These are phyloP conservation scores for Deroptyus accipitrinus DNA, from an alignment of 2,113 vertebrate genomes.

Conservation along the genomic window DNA sequence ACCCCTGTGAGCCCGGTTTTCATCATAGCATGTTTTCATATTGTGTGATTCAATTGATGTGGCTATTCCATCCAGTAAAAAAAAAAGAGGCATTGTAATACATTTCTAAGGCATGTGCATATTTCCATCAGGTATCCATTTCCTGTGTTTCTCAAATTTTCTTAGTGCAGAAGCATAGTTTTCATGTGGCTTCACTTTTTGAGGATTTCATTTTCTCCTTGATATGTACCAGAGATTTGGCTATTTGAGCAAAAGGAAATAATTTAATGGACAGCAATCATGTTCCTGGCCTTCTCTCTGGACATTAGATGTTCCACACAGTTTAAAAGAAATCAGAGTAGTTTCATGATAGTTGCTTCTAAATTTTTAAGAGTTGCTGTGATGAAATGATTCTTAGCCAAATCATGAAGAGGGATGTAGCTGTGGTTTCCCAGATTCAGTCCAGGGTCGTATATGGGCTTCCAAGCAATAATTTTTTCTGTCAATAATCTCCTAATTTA, in stretches of 20 bases:
- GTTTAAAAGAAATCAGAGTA: background rate
- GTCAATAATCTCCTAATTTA: background rate
- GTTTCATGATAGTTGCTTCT: background rate
- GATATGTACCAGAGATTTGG: constrained; percentile 49
- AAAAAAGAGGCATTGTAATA: background rate
- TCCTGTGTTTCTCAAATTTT: background rate
- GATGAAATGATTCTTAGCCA: background rate
- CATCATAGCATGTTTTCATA: constrained; percentile 41
- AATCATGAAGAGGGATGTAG: background rate
- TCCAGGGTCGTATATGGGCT: background rate
- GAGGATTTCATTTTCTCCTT: constrained; percentile 38
- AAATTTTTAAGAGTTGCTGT: background rate
- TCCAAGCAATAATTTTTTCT: background rate
- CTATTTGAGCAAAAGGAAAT: constrained; percentile 31
- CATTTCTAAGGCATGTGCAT: constrained; percentile 34
- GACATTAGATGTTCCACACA: background rate
- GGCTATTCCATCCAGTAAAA: constrained; percentile 17
- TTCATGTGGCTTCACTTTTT: constrained; percentile 56
- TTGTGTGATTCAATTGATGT: background rate
- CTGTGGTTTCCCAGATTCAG: background rate
- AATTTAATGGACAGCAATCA: background rate
- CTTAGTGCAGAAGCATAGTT: constrained; percentile 46
- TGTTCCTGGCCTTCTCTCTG: background rate
- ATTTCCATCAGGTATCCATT: background rate
- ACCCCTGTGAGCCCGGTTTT: constrained; percentile 23